Conservation (phyloP, 2,113 vertebrate species). For the Thinocorus orbignyianus region DNA sequence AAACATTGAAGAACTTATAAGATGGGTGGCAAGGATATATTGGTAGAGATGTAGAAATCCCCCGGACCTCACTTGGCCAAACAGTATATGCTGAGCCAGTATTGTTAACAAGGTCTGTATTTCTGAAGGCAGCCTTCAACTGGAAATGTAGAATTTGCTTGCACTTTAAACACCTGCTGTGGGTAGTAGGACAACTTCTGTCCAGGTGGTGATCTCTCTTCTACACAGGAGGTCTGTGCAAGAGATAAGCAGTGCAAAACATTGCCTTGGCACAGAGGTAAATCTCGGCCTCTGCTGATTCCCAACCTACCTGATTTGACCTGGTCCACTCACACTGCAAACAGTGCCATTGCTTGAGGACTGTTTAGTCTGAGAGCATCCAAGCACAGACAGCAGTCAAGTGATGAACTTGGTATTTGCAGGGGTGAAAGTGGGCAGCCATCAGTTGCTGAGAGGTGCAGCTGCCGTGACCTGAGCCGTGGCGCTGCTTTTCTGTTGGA, state of each 20-base stretch:
- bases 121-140: not conserved
- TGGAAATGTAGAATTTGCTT: not conserved
- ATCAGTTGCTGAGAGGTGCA: not conserved
- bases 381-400: not conserved
- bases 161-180: not conserved
- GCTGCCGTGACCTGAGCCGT: not conserved
- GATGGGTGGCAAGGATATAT: not conserved
- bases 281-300: not conserved
- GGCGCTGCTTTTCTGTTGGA: not conserved
- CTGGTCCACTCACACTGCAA: not conserved
- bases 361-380: not conserved
- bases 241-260: not conserved
- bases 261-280: not conserved
- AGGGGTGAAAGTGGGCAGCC: not conserved
- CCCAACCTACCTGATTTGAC: fast-evolving
- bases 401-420: not conserved
- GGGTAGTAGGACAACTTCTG: not conserved
- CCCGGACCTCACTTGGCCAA: not conserved
- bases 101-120: not conserved
- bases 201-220: not conserved
- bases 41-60: not conserved
- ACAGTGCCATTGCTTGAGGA: not conserved
- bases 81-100: not conserved
- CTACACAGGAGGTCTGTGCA: not conserved
- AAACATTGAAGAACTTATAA: not conserved